Conservation (phyloP, 2,888 invertebrate species). For the Pollenia angustigena region DNA sequence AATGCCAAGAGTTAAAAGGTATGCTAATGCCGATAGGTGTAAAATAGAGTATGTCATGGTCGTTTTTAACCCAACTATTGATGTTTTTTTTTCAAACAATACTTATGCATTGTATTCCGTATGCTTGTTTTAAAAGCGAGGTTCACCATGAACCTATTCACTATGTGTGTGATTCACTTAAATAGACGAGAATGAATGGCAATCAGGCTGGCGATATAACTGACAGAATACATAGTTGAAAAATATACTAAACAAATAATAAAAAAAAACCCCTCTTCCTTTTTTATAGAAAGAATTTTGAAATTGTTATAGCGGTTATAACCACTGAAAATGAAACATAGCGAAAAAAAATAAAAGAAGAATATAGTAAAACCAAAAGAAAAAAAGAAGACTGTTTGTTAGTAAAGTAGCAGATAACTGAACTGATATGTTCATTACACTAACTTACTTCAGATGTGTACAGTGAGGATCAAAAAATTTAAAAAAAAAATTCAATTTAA, state of each 20-base stretch:
- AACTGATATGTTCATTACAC: slow-evolving; percentile 67
- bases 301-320: slow-evolving; percentile 63
- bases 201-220: slow-evolving; percentile 51
- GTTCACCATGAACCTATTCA: slow-evolving; percentile 69
- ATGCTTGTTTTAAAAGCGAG: slow-evolving; percentile 50
- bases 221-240: slow-evolving; percentile 36
- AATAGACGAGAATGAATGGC: slow-evolving; percentile 52
- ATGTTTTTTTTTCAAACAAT: slow-evolving; percentile 58
- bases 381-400: slow-evolving; percentile 46
- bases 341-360: slow-evolving; percentile 17
- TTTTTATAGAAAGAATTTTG: slow-evolving; percentile 54
- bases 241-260: slow-evolving; percentile 16
- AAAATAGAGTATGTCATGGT: slow-evolving; percentile 64
- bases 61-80: slow-evolving; percentile 55
- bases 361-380: slow-evolving; percentile 6
- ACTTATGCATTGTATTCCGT: slow-evolving; percentile 51
- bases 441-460: slow-evolving; percentile 10
- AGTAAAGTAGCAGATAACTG: slow-evolving; percentile 59
- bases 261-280: slow-evolving; percentile 40
- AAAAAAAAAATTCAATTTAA: neutral
- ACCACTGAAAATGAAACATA: slow-evolving; percentile 48
- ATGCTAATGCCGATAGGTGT: slow-evolving; percentile 40
- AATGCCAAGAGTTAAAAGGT: neutral
- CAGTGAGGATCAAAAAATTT: slow-evolving; percentile 9
- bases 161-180: slow-evolving; percentile 44